Conservation (phyloP, 2,888 invertebrate species). For the Stenoptilia bipunctidactyla region DNA sequence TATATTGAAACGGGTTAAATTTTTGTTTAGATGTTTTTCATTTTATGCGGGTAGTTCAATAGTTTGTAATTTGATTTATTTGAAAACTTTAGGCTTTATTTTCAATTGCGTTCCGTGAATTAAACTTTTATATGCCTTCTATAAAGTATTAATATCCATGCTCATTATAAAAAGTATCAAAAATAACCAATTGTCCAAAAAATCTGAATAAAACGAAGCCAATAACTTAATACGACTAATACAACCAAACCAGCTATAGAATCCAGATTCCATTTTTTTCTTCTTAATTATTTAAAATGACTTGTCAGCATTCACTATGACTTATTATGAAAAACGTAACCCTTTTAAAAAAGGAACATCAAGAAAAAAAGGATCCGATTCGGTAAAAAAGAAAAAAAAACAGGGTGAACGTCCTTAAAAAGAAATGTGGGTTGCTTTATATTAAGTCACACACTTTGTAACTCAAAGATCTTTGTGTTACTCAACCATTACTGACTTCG, state of each 20-base stretch:
- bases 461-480: constrained; percentile 16
- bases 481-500: constrained; percentile 24
- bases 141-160: no score
- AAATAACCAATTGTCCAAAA: no score
- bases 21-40: constrained; percentile 17
- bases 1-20: constrained; percentile 34
- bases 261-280: constrained; percentile 14
- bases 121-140: no score
- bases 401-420: constrained; percentile 53
- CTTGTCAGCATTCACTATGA: constrained; percentile 35
- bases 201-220: no score
- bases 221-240: no score
- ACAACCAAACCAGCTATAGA: no score
- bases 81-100: no score
- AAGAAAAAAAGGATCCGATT: constrained; percentile 40
- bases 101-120: no score
- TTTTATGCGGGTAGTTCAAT: constrained; percentile 40
- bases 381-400: constrained; percentile 44
- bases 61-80: no score
- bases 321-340: constrained; percentile 34
- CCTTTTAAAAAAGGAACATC: constrained; percentile 17
- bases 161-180: no score
- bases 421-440: constrained; percentile 27
- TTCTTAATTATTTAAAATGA: constrained; percentile 47
- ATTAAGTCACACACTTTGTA: constrained; percentile 7